Evolutionary conservation across 2,888 invertebrate genomes (phyloP).

Genomic region (Spilarctia lutea): DNA sequence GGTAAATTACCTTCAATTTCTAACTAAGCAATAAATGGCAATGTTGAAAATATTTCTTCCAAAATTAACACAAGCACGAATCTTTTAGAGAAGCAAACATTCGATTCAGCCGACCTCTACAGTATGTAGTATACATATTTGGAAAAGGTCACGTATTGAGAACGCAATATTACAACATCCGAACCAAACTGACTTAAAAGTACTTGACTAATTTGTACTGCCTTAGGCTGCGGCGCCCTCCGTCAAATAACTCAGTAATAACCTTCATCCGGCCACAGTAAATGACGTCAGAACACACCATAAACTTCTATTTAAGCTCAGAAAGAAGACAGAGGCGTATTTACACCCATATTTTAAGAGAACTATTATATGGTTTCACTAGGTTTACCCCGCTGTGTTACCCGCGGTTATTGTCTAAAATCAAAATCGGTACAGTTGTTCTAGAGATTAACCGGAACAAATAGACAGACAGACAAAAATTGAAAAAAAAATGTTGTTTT

Average conservation of each 20-base stretch:
- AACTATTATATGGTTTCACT: not conserved
- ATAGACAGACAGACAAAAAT: too few species aligned
- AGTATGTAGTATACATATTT: not conserved
- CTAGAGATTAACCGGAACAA: too few species aligned
- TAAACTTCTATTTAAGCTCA: not conserved
- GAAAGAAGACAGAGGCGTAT: not conserved
- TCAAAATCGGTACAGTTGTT: too few species aligned
- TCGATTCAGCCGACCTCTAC: constrained; percentile 7
- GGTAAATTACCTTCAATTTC: too few species aligned
- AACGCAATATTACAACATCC: not conserved
- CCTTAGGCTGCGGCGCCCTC: not conserved
- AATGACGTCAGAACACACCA: not conserved
- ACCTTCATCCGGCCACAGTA: not conserved
- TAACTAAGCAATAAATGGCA: too few species aligned
- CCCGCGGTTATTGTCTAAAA: too few species aligned
- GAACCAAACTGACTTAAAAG: not conserved
- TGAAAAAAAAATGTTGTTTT: too few species aligned
- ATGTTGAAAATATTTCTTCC: not conserved
- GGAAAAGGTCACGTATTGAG: constrained; percentile 7
- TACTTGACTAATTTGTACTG: not conserved
- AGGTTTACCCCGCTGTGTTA: too few species aligned
- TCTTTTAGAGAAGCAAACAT: not conserved
- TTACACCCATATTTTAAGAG: not conserved
- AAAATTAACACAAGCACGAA: too few species aligned
- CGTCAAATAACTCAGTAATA: not conserved